A percentile compares a stretch with the other conserved stretches of the same genome.
Conservation (phyloP, 2,888 invertebrate species). For the Archips crataeganus region DNA sequence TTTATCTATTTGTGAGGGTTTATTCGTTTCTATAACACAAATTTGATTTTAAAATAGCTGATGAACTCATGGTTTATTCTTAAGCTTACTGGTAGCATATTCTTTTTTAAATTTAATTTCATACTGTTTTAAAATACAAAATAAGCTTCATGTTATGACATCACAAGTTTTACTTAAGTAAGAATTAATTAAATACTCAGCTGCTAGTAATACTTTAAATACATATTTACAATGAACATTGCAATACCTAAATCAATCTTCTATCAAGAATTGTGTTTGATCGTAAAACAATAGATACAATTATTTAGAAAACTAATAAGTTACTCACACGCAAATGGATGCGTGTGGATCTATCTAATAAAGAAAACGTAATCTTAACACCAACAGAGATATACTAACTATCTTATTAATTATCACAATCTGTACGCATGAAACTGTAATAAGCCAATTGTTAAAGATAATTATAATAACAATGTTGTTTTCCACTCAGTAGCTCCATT, state of each 20-base stretch:
- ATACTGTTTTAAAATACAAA: too few species aligned
- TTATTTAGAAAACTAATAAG: conserved; percentile 29
- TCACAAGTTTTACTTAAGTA: too few species aligned
- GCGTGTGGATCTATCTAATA: conserved; percentile 36
- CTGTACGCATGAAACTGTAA: conserved; percentile 31
- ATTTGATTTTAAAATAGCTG: too few species aligned
- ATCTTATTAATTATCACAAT: conserved; percentile 35
- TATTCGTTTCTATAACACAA: neutral
- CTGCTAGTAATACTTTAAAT: too few species aligned
- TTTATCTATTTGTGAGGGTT: neutral
- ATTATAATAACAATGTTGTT: conserved; percentile 3
- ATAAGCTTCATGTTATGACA: too few species aligned
- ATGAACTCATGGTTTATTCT: too few species aligned
- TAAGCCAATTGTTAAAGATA: conserved; percentile 12
- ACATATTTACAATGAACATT: too few species aligned
- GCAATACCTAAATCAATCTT: neutral
- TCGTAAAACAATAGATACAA: neutral
- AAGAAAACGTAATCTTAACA: conserved; percentile 36
- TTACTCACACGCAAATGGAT: neutral
- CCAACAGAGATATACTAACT: conserved; percentile 21
- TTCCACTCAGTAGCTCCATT: neutral
- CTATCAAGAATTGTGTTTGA: neutral
- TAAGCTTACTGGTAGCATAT: too few species aligned
- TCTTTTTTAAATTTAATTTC: too few species aligned
- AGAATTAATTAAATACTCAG: too few species aligned